Evolutionary conservation across 2,113 vertebrate genomes (phyloP).

Genomic region (Pterophyllum scalare): DNA sequence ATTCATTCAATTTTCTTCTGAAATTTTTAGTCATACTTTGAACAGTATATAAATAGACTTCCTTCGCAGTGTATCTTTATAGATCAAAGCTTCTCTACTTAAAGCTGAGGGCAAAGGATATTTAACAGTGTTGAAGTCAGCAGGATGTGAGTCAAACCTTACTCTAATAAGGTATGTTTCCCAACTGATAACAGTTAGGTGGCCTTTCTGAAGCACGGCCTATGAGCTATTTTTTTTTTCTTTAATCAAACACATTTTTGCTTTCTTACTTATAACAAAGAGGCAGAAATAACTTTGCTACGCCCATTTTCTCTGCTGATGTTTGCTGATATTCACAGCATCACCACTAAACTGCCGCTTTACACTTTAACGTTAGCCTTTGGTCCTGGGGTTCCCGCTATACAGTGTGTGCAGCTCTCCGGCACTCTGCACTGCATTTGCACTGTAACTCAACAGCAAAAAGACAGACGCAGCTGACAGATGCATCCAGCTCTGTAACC

Average conservation of each 20-base stretch:
- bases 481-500: constrained; percentile 5
- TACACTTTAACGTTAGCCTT: constrained; percentile 33
- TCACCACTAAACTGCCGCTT: constrained; percentile 34
- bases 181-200: not conserved
- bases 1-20: not conserved
- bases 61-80: not conserved
- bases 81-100: not conserved
- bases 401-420: constrained; percentile 24
- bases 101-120: constrained; percentile 5
- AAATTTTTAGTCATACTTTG: not conserved
- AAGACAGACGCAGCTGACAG: constrained; percentile 35
- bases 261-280: not conserved
- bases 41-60: not conserved
- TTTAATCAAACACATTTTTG: not conserved
- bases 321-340: constrained; percentile 54
- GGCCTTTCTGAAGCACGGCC: not conserved
- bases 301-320: constrained; percentile 16
- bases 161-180: constrained; percentile 22
- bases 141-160: constrained; percentile 48
- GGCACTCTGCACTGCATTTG: constrained; percentile 23
- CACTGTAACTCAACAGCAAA: constrained; percentile 35
- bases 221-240: not conserved
- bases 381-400: constrained; percentile 26
- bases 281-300: not conserved
- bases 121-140: constrained; percentile 11